These are phyloP conservation scores for Gymnoscelis rufifasciata DNA, from an alignment of 2,888 invertebrate species.

Conservation along the genomic window DNA sequence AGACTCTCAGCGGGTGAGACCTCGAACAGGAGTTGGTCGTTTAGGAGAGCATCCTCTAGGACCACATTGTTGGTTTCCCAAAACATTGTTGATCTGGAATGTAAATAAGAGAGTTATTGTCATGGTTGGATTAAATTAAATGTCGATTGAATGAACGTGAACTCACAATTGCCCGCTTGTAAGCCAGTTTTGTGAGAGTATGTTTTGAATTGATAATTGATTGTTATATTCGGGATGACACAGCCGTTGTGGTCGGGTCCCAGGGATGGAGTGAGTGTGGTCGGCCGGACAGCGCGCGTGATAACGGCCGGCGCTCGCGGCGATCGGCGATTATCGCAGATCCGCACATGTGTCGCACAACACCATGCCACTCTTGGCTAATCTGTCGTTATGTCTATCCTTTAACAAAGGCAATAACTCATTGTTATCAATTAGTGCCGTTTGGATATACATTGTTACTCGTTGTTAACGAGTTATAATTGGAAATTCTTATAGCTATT, in stretches of 20 bases:
- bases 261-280: conserved; percentile 54
- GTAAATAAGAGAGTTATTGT: not conserved
- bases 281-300: conserved; percentile 60
- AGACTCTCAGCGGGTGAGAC: conserved; percentile 69
- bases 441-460: conserved; percentile 1
- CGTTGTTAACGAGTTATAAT: not conserved
- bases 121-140: not conserved
- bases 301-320: conserved; percentile 46
- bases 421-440: conserved; percentile 14
- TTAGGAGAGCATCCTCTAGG: conserved; percentile 58
- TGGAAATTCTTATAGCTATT: too few relatives aligned
- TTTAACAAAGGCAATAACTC: conserved; percentile 23
- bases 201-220: conserved; percentile 29
- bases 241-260: conserved; percentile 55
- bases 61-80: conserved; percentile 51
- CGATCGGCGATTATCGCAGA: conserved; percentile 67
- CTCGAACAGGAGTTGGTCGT: conserved; percentile 63
- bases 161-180: conserved; percentile 25
- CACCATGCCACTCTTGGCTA: conserved; percentile 20
- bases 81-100: conserved; percentile 55
- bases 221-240: conserved; percentile 40
- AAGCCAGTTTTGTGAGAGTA: conserved; percentile 29
- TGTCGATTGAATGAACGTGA: not conserved
- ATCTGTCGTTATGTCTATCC: conserved; percentile 13
- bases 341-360: conserved; percentile 37